A percentile compares a stretch with the other conserved stretches of the same genome.
Conservation (phyloP, 2,888 invertebrate species). For the Mythimna impura region DNA sequence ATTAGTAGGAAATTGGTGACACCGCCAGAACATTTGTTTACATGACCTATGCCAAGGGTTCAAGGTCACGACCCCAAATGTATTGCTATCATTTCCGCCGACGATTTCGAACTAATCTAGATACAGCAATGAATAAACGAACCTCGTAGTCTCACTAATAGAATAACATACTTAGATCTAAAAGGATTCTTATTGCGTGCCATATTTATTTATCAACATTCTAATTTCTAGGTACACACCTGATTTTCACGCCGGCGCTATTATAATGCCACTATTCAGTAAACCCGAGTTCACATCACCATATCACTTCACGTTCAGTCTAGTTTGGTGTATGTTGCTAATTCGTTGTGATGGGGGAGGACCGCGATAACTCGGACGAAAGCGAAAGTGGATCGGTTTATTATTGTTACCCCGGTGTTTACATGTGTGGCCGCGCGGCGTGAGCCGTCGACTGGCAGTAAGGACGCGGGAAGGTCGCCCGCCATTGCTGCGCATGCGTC, state of each 20-base stretch:
- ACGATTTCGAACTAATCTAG: not conserved
- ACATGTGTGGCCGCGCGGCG: slow-evolving; percentile 86
- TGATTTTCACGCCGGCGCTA: slow-evolving; percentile 63
- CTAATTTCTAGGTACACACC: slow-evolving; percentile 68
- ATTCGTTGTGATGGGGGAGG: slow-evolving; percentile 41
- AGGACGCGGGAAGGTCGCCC: slow-evolving; percentile 88
- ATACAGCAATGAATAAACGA: not conserved
- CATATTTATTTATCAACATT: slow-evolving; percentile 30
- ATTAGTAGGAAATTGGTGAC: not conserved
- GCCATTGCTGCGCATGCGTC: slow-evolving; percentile 84
- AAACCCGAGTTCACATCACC: slow-evolving; percentile 71
- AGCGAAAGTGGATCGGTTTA: slow-evolving; percentile 77
- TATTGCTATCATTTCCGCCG: slow-evolving; percentile 3
- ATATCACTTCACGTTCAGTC: slow-evolving; percentile 71
- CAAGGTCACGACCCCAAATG: slow-evolving; percentile 67
- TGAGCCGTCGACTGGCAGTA: slow-evolving; percentile 81
- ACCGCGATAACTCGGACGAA: slow-evolving; percentile 68
- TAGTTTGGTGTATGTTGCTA: slow-evolving; percentile 6
- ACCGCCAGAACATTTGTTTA: slow-evolving; percentile 45
- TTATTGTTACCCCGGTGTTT: slow-evolving; percentile 71
- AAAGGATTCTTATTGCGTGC: slow-evolving; percentile 19
- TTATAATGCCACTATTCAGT: slow-evolving; percentile 62
- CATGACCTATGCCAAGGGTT: slow-evolving; percentile 65
- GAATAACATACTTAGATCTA: slow-evolving; percentile 18
- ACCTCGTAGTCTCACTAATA: slow-evolving; percentile 2